Conservation (phyloP, 2,113 vertebrate genomes). For the Oreochromis aureus region DNA sequence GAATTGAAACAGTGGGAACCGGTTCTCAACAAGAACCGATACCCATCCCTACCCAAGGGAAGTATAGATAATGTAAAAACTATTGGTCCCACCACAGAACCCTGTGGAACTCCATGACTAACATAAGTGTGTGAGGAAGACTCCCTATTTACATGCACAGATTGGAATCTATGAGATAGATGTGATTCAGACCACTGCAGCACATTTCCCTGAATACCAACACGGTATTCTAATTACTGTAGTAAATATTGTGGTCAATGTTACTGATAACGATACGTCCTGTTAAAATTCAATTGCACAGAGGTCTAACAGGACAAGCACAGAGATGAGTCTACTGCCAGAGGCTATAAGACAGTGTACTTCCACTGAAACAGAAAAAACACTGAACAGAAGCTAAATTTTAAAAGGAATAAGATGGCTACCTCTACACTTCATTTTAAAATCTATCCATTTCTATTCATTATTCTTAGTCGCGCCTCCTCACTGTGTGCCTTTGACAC, state of each 20-base stretch:
- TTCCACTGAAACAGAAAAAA: neutral
- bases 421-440: neutral
- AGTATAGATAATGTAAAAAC: neutral
- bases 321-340: neutral
- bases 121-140: fast-evolving
- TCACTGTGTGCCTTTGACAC: constrained; percentile 31
- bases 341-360: neutral
- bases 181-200: neutral
- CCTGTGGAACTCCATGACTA: neutral
- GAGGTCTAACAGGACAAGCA: neutral
- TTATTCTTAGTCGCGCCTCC: neutral
- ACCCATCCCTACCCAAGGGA: no score
- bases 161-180: neutral
- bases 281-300: neutral
- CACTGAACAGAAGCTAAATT: neutral
- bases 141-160: neutral
- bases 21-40: no score
- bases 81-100: neutral
- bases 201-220: neutral
- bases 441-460: neutral
- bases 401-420: neutral
- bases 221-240: neutral
- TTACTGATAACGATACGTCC: neutral
- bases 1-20: no score
- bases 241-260: neutral